phyloP scores from a whole-genome alignment of 2,888 invertebrate species.

The Ichneumoninae sp. region DNA sequence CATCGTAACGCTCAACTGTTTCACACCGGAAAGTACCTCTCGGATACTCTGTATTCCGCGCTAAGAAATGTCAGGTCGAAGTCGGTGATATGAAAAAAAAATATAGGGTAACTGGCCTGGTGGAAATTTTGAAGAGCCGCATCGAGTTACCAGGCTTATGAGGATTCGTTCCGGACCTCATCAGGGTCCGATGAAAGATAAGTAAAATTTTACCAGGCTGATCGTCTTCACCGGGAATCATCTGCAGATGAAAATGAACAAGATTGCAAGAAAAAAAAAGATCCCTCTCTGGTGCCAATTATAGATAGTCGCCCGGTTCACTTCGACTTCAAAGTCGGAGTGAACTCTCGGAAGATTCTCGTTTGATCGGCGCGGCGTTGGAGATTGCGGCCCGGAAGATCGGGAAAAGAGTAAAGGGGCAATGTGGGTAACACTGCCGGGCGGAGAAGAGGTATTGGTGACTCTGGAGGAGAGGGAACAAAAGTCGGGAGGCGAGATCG shows the following conservation, averaged over 20 bases:
- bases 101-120: not conserved
- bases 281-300: not conserved
- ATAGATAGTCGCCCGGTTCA: not conserved
- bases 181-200: too few species aligned
- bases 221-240: not conserved
- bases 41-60: not conserved
- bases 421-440: conserved; percentile 17
- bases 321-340: not conserved
- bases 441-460: conserved; percentile 30
- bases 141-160: not conserved
- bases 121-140: not conserved
- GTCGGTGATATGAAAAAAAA: too few species aligned
- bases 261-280: not conserved
- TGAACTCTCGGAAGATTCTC: not conserved
- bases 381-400: not conserved
- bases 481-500: conserved; percentile 45
- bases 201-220: not conserved
- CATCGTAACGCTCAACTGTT: conserved; percentile 5
- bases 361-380: not conserved
- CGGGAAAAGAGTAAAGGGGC: conserved; percentile 30
- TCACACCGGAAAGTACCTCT: not conserved
- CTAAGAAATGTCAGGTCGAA: too few species aligned
- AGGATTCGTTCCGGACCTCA: too few species aligned
- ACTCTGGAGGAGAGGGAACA: conserved; percentile 26
- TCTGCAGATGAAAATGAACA: not conserved